Base-by-base conservation (phyloP, 2,888 invertebrate genomes). In the Amphimallon solstitiale region DNA sequence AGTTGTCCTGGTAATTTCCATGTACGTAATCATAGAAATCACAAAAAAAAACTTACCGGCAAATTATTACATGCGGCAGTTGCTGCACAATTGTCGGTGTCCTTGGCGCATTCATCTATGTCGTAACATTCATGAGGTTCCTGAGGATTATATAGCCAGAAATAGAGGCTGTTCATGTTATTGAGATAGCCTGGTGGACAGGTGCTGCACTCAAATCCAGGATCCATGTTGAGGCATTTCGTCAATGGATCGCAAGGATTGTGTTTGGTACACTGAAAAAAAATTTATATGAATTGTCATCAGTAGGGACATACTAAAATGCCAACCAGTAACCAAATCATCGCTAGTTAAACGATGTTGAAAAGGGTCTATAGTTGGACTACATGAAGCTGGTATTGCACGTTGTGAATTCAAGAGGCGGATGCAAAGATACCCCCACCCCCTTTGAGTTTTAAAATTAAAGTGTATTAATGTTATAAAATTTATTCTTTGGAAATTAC, bases 111-210 rank as follows among this genome's bases (percentile, higher is more conserved):
- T 81, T 97, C 97, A 78, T 97, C 91, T n/a, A 97, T 86, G 75
- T 97, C 97, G 61, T 87, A 84, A 77, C 98, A 98, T 17, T 29
- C 7, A 9, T 29, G 29, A 83, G 97, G 94, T 59, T 88, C 83
- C 69, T 87, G 85, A 6, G 40, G 45, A 61, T 85, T 84, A 6
- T 86, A 79, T 0, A 90, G 90, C 66, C 89, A 89, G n/a, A 90
- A 89, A 5, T 91, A 69, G 1, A 93, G 93, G 1, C 87, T 89
- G 6, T 82, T 72, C 29, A 29, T 3, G 75, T 89, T 84, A 70
- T 94, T 94, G 2, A 86, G 88, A 78, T 88, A 96, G 10, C 97
- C 97, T 0, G 89, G 81, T 0, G 97, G 97, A 78, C 97, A 97
- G 0, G 92, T 84, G 0, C 92, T 92, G 79, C 97, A 97, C 67